Evolutionary conservation across 2,888 invertebrate genomes (phyloP), one percentile per base, ranked within the genome.

Genomic region (Chalcis sispes): DNA sequence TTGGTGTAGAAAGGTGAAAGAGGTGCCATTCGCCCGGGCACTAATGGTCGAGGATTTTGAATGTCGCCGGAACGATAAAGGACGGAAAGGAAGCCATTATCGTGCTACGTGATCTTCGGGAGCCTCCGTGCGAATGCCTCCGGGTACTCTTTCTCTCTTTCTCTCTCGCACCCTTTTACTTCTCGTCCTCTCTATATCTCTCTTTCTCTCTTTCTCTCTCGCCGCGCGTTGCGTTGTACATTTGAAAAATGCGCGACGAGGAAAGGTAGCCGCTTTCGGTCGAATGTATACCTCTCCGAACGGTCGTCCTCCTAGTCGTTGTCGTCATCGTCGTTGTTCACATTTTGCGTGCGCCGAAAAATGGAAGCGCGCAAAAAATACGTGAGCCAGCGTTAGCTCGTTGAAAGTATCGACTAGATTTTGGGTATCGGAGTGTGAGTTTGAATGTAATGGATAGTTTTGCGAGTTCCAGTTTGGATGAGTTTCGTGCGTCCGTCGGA

Each of bases 21-120:
- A 59, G 59, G 64, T 46, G 52, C 36, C 70, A 61, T 61, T 59
- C 65, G 65, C 48, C 25, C n/a, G 66, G 46, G 36, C 70, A 62
- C 77, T 79, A 79, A 79, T 79, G 77, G 77, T 58, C 80, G 77
- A 80, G 85, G 86, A 85, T 86, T 86, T 86, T 85, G 85, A 86
- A 85, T 85, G 85, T 85, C 85, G 84, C 82, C 80, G 80, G 82
- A 77, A 83, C 85, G 86, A 85, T 85, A 86, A 86, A 83, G 85
- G 83, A 84, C 80, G 84, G 84, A 82, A 84, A 85, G 85, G 85
- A 84, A 83, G 84, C 86, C 85, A 86, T 86, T 86, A 86, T 86
- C 86, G 85, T 82, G 82, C 85, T 85, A 86, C 86, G 86, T 86
- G 86, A 85, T 86, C 86, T 83, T 84, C 82, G 78, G 72, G 25